These are phyloP conservation scores for Cyclopterus lumpus DNA, from an alignment of 2,797 vertebrate species.

Conservation along the genomic window DNA sequence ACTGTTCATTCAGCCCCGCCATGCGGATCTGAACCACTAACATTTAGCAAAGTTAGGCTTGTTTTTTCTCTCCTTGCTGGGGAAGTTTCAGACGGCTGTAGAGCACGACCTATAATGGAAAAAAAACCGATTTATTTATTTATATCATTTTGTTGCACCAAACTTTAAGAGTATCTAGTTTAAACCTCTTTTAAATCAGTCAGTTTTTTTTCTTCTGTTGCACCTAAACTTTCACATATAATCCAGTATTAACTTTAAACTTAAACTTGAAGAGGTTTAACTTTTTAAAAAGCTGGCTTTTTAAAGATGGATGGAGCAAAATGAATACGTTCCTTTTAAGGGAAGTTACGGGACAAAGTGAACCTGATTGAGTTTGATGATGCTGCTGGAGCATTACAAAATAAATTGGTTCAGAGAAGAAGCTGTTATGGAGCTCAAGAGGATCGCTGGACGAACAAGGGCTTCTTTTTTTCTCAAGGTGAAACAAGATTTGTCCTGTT, in stretches of 20 bases:
- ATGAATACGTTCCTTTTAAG: not conserved
- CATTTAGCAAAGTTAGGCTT: conserved; percentile 24
- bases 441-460: too few species aligned
- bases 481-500: too few species aligned
- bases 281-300: not conserved
- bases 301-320: not conserved
- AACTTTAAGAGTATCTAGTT: too few species aligned
- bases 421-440: too few species aligned
- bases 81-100: conserved; percentile 12
- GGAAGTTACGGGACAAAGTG: not conserved
- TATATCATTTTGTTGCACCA: not conserved
- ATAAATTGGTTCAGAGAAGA: too few species aligned
- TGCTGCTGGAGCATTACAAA: too few species aligned
- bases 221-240: too few species aligned
- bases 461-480: too few species aligned
- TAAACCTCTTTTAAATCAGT: too few species aligned
- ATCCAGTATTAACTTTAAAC: too few species aligned
- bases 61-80: conserved; percentile 2
- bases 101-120: not conserved
- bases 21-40: conserved; percentile 3
- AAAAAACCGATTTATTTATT: not conserved
- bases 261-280: not conserved
- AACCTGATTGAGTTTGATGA: not conserved
- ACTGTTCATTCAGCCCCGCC: conserved; percentile 28
- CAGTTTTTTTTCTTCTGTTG: too few species aligned